These are phyloP conservation scores for Argynnis bischoffii DNA, from an alignment of 2,888 invertebrate genomes.

Conservation along the genomic window DNA sequence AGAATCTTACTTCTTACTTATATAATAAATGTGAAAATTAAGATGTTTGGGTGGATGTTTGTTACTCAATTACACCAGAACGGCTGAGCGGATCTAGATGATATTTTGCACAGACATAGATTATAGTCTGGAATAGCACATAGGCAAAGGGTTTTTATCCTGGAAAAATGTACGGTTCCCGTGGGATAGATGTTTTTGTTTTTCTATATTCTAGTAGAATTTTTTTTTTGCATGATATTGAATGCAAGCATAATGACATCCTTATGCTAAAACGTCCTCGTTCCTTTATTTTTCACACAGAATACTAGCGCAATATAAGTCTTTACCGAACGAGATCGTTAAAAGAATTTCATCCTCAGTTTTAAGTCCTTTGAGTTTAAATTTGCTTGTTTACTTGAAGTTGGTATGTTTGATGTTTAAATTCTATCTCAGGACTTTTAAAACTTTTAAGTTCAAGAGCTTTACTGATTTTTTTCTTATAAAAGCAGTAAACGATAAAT, in stretches of 20 bases:
- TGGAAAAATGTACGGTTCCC: too few relatives aligned
- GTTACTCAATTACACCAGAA: too few relatives aligned
- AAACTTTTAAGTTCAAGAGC: constrained; percentile 10
- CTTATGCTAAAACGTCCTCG: neutral
- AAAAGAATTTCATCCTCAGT: constrained; percentile 7
- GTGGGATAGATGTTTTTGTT: too few relatives aligned
- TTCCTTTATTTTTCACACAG: neutral
- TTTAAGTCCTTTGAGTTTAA: constrained; percentile 1
- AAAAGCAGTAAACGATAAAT: constrained; percentile 4
- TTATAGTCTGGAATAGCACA: too few relatives aligned
- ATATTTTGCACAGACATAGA: too few relatives aligned
- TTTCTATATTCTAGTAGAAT: too few relatives aligned
- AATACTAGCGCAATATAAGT: neutral
- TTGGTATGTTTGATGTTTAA: neutral
- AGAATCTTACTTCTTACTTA: too few relatives aligned
- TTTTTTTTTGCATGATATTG: neutral
- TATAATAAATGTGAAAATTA: too few relatives aligned
- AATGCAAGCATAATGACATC: constrained; percentile 2
- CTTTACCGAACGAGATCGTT: constrained; percentile 1
- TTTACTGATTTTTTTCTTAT: constrained; percentile 4
- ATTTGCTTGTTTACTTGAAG: constrained; percentile 5
- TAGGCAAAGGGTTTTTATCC: too few relatives aligned
- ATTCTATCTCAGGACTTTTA: neutral
- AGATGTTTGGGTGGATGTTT: too few relatives aligned
- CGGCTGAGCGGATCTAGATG: too few relatives aligned